Base-by-base conservation (phyloP, 2,888 invertebrate species). In the Drosophila borborema region DNA sequence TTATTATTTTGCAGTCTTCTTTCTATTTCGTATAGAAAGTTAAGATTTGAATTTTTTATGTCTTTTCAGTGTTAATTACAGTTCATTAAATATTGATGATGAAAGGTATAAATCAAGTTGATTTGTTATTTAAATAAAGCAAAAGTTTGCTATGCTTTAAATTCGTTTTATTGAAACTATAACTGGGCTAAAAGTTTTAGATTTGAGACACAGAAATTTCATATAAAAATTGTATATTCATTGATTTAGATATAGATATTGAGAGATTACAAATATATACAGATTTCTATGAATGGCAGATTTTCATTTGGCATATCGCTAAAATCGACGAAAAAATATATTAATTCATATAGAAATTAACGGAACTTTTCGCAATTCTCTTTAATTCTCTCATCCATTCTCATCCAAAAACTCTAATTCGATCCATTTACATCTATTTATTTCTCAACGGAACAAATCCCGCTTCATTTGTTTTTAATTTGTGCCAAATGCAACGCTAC, bases 1-100 rank as follows among this genome's bases (percentile, higher is more conserved):
- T 48, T 48, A 16, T 23, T 40, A n/a, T 49, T 49, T 34, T 34
- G 34, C 3, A 14, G 18, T 18, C 34, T 51, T 14, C 31, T 28
- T 28, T 49, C 28, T 7, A 3, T 31, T 49, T 9, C 18, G 20
- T 18, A 51, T 51, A 54, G 53, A 54, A 54, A 54, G 53, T 54
- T 54, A 9, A 10, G 16, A 54, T 36, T 51, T 20, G 2, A 6
- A 20, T 20, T 20, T 53, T 5, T 0, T 3, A 48, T 48, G 49
- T 5, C 28, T 5, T 12, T 18, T 12, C 6, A 53, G 53, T 54
- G 53, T 16, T 54, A 54, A 54, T 54, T 38, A 38, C 23, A 16
- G 16, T 16, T 54, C 53, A 54, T 54, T 54, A 51, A 36, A 51
- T 51, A 51, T 51, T 38, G 36, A 38, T 16, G 36, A 36, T 53